A percentile compares a stretch with the other conserved stretches of the same genome.
These are phyloP conservation scores for Phlogophora meticulosa DNA, from an alignment of 2,888 invertebrate species.

Conservation along the genomic window DNA sequence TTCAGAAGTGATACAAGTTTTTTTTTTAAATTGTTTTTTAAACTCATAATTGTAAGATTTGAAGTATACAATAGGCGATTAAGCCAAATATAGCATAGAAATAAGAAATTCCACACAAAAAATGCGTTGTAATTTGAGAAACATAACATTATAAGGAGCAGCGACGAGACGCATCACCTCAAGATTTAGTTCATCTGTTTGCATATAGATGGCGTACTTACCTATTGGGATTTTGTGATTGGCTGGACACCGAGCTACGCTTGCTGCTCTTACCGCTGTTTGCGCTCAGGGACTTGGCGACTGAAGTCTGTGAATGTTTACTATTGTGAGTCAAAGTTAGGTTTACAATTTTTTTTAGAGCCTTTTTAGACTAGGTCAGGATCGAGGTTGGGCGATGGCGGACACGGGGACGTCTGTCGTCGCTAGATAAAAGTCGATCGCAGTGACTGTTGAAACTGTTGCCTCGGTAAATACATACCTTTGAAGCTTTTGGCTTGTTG, in stretches of 20 bases:
- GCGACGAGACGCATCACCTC: slow-evolving; percentile 1
- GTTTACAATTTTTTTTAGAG: too few relatives aligned
- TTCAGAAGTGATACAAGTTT: too few relatives aligned
- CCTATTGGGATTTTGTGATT: slow-evolving; percentile 87
- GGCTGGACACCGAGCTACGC: slow-evolving; percentile 87
- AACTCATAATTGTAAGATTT: too few relatives aligned
- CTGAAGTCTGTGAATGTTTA: slow-evolving; percentile 81
- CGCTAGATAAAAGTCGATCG: too few relatives aligned
- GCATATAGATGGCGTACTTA: slow-evolving; percentile 72
- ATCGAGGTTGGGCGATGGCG: too few relatives aligned
- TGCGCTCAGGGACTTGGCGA: slow-evolving; percentile 86
- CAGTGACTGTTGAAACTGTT: too few relatives aligned
- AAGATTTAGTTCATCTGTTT: slow-evolving; percentile 46
- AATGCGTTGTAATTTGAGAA: slow-evolving; percentile 20
- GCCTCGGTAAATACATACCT: slow-evolving; percentile 82
- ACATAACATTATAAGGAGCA: slow-evolving; percentile 1
- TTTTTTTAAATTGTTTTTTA: too few relatives aligned
- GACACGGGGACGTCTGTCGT: too few relatives aligned
- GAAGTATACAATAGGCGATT: too few relatives aligned
- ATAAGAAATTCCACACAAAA: too few relatives aligned
- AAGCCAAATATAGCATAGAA: too few relatives aligned
- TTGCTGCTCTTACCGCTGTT: slow-evolving; percentile 88
- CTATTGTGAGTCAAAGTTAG: not conserved
- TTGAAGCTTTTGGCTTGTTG: slow-evolving; percentile 93
- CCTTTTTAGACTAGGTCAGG: too few relatives aligned